A percentile compares a stretch with the other conserved stretches of the same genome.
Conservation (phyloP, 2,888 invertebrate genomes). For the Dicyrtomina minuta region DNA sequence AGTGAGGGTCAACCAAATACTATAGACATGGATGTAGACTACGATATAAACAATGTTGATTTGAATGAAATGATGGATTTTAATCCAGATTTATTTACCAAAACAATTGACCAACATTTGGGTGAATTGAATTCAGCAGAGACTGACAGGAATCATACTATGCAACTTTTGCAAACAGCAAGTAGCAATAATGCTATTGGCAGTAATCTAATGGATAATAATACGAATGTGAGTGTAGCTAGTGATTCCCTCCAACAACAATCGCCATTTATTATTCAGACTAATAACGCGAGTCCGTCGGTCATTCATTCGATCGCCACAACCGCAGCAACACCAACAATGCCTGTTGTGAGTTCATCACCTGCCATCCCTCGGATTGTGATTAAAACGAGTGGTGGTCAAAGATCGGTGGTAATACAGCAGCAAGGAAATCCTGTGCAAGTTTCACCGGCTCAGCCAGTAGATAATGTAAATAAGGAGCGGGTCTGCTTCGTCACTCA, state of each 20-base stretch:
- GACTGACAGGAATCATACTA: conserved; percentile 2
- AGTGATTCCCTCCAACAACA: neutral
- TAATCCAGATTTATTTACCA: conserved; percentile 48
- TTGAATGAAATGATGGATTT: conserved; percentile 43
- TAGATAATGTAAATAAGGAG: neutral
- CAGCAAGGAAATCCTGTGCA: conserved; percentile 17
- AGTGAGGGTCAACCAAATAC: conserved; percentile 12
- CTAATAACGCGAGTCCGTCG: neutral
- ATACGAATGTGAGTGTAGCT: neutral
- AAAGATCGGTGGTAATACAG: conserved; percentile 36
- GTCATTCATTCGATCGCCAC: neutral
- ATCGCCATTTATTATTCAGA: neutral
- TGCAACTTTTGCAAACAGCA: neutral
- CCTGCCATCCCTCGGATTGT: conserved; percentile 37
- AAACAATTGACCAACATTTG: conserved; percentile 44
- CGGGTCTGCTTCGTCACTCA: conserved; percentile 36
- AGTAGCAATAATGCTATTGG: neutral
- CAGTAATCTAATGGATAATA: no score
- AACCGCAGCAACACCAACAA: neutral
- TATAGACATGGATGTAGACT: conserved; percentile 21
- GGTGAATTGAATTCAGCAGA: conserved; percentile 31
- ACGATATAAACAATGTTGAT: conserved; percentile 30
- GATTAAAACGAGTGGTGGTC: conserved; percentile 46
- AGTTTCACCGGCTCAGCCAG: neutral
- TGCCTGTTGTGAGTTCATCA: neutral